phyloP scores from a whole-genome alignment of 2,113 vertebrate species.

The Erpornis zantholeuca region DNA sequence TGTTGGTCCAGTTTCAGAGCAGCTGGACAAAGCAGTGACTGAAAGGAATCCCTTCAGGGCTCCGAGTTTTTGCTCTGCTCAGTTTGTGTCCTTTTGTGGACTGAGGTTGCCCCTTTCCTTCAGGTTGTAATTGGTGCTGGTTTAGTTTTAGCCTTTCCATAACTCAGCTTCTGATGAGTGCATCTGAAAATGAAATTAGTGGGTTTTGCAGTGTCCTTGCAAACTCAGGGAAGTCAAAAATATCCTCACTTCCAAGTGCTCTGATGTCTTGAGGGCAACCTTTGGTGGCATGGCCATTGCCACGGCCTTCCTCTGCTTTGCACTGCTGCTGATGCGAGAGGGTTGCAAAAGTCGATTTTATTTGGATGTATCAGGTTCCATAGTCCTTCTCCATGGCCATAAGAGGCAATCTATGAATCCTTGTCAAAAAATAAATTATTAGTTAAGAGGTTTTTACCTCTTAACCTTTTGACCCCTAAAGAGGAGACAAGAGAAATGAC shows the following conservation, averaged over 20 bases:
- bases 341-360: neutral
- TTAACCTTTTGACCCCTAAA: neutral
- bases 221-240: neutral
- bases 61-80: neutral
- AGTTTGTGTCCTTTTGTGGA: neutral
- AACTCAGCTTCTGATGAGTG: neutral
- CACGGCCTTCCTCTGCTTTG: fast-evolving
- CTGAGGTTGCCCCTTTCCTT: neutral
- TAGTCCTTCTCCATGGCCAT: fast-evolving
- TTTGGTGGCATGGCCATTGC: neutral
- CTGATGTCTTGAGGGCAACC: neutral
- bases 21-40: neutral
- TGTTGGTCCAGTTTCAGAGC: conserved; percentile 19
- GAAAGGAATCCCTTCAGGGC: neutral
- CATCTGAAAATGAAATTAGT: neutral
- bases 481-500: neutral
- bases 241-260: neutral
- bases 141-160: neutral
- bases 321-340: neutral
- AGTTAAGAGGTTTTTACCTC: neutral
- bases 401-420: neutral
- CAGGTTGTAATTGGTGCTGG: neutral
- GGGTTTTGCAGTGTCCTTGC: neutral
- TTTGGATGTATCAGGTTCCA: neutral
- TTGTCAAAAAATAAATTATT: neutral